Base-by-base conservation (phyloP, 2,113 vertebrate genomes). In the Protobothrops flavoviridis region DNA sequence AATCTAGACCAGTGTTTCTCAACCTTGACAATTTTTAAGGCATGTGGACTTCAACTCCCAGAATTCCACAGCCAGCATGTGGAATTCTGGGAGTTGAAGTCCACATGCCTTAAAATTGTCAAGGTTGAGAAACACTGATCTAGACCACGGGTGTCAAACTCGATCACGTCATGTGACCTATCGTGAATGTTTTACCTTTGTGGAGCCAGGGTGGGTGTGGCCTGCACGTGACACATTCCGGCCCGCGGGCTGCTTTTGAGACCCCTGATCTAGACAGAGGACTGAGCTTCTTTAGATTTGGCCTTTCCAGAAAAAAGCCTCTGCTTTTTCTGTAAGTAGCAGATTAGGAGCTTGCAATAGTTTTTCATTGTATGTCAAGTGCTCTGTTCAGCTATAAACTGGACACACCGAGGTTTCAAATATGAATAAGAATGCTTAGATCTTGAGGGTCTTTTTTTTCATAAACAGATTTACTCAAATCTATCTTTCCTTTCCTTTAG, bases 401-500 rank as follows among this genome's bases (percentile, higher is more conserved):
- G 53, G 21, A 21, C 43, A 87, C 13, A 52, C 50, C 56, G 5
- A 87, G 43, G 6, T 45, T 48, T 85, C 85, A n/a, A 87, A 64
- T 11, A 87, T 52, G 45, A 64, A 33, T 39, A 23, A 50, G 56
- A n/a, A 92, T 20, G 20, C 43, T 50, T 87, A 39, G 39, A 48
- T 61, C 10, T 29, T 61, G 15, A 69, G 5, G 10, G 3, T 4
- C 9, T 24, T n/a, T 43, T 39, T 59, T 24, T 39, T 24, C 56
- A 21, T 7, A 88, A 6, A 93, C 3, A 0, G 0, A 15, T 33
- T 0, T 0, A 20, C 48, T 61, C 23, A 53, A 17, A 91, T 74
- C n/a, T 29, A 50, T 87, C 95, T 45, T 45, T 55, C 4, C n/a
- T 33, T n/a, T 93, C 45, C 21, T 85, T 93, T 97, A 99, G 99